Evolutionary conservation across 2,113 vertebrate species (phyloP), one percentile per base, ranked within the genome.

Genomic region (Percina caprodes): DNA sequence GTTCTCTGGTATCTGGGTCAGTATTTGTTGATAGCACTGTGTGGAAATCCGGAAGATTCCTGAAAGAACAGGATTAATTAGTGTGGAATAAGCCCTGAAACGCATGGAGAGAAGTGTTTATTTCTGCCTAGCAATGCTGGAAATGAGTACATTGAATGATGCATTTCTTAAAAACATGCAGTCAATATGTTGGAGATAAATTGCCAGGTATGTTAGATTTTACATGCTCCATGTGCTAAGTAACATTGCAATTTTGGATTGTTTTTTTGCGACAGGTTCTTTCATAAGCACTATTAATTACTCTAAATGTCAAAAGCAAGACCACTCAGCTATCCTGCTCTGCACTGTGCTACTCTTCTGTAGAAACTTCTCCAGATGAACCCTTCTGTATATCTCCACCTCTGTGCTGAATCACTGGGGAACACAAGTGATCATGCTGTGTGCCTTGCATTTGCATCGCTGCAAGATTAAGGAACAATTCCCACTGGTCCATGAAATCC

Each of bases 401-500:
- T 74, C 78, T 33, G 45, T n/a, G 62, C n/a, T 68, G 61, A 77
- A 51, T 85, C 77, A 76, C 73, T 0, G 55, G 13, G 30, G 78
- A 87, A 68, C 63, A 74, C 3, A 21, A 80, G 42, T 15, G 74
- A 86, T 89, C 88, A 74, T 19, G 35, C n/a, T 21, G 51, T 58
- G 59, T 54, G 69, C 62, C 71, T 80, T 84, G 65, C 46, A 65
- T 74, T 77, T 80, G 86, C 86, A 79, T 62, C 12, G 26, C 77
- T 82, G 24, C 48, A 76, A 77, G 82, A 79, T 85, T 83, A 80
- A 81, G 61, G 51, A 88, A 39, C 51, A 48, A 62, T 82, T 84
- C 70, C 88, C 87, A 81, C 56, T 70, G 84, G 87, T 49, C 51
- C 73, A 45, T 84, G 70, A 88, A 89, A 91, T 91, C 75, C 82